Conservation (phyloP, 1,140 invertebrate genomes). For the Drosophila mauritiana region DNA sequence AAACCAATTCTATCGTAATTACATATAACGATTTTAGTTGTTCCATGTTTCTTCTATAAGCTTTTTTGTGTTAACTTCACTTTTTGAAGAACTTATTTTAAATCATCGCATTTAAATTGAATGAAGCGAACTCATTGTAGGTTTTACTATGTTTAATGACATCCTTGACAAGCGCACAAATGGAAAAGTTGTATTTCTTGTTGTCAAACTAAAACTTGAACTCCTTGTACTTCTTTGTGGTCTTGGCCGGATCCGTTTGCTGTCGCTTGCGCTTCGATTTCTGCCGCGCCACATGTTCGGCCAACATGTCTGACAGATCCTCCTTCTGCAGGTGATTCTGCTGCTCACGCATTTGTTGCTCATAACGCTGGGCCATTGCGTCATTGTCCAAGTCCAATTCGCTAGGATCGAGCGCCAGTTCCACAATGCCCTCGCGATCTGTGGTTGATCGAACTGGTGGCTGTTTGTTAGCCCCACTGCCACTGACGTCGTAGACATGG, state of each 20-base stretch:
- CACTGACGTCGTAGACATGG: conserved; percentile 96
- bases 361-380: conserved; percentile 98
- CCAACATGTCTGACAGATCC: conserved; percentile 99
- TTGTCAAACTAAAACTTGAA: conserved; percentile 93
- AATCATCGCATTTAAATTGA: background rate
- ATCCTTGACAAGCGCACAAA: conserved; percentile 39
- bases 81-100: background rate
- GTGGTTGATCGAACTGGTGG: conserved; percentile 70
- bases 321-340: conserved; percentile 95
- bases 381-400: conserved; percentile 98
- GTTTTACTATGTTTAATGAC: conserved; percentile 63
- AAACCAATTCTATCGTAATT: conserved; percentile 25
- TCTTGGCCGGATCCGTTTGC: conserved; percentile 94
- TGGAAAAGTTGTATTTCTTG: conserved; percentile 37
- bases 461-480: conserved; percentile 83
- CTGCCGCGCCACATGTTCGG: conserved; percentile 98
- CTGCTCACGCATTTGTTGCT: conserved; percentile 97
- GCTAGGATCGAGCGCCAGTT: conserved; percentile 98
- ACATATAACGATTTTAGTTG: background rate
- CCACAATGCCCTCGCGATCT: conserved; percentile 91
- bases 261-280: conserved; percentile 97
- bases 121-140: background rate
- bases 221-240: conserved; percentile 98
- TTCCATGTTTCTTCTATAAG: background rate
- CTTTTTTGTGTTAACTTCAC: background rate